A percentile compares a stretch with the other conserved stretches of the same genome.
phyloP scores from a whole-genome alignment of 2,797 vertebrate species.

The Heliangelus exortis region DNA sequence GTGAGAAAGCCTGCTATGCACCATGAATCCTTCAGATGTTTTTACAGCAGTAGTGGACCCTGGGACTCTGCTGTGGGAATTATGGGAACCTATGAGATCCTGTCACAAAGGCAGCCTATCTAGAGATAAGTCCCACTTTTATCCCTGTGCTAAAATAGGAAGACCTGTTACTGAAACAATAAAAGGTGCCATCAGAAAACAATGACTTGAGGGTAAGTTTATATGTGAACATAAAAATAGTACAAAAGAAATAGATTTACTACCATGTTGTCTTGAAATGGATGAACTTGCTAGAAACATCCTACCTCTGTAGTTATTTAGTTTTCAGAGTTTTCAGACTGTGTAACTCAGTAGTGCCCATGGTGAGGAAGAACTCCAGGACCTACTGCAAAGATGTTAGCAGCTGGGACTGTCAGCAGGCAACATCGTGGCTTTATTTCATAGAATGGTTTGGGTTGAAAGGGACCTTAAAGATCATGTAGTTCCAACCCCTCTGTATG shows the following conservation, averaged over 20 bases:
- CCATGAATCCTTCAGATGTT: neutral
- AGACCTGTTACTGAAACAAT: neutral
- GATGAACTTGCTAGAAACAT: neutral
- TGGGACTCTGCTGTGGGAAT: neutral
- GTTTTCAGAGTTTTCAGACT: neutral
- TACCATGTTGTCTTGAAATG: neutral
- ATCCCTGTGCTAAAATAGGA: neutral
- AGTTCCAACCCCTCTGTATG: too few relatives aligned
- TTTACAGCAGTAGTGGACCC: neutral
- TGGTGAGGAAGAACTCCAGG: neutral
- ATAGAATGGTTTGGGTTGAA: too few relatives aligned
- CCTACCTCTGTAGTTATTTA: neutral
- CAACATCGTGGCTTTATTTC: neutral
- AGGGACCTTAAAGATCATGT: too few relatives aligned
- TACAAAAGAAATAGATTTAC: neutral
- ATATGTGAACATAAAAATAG: neutral
- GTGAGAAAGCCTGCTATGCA: neutral
- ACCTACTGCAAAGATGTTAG: neutral
- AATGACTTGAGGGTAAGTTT: neutral
- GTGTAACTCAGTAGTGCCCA: neutral
- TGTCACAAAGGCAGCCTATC: neutral
- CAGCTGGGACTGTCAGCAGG: neutral
- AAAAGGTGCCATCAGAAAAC: neutral
- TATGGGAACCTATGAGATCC: neutral
- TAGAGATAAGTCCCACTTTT: neutral